These are phyloP conservation scores for Cheumatopsyche charites DNA, from an alignment of 1,140 invertebrate genomes.

Conservation along the genomic window DNA sequence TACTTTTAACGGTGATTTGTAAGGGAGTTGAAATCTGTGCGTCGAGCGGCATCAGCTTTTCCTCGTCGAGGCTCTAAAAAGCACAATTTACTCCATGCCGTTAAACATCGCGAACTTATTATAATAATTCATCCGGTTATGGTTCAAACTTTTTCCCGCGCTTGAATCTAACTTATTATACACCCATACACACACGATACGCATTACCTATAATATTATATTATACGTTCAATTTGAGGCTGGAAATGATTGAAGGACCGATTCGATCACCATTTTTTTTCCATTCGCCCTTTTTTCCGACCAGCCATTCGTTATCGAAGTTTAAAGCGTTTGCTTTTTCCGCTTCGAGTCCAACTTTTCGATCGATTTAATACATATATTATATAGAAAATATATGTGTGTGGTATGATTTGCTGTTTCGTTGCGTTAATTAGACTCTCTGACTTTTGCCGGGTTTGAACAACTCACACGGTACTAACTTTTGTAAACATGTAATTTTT, in stretches of 20 bases:
- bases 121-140: slow-evolving; percentile 24
- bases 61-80: not conserved
- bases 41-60: not conserved
- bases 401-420: too few species aligned
- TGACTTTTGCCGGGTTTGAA: too few species aligned
- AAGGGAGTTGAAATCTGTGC: not conserved
- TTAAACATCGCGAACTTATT: slow-evolving; percentile 21
- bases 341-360: too few species aligned
- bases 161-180: not conserved
- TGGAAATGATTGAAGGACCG: not conserved
- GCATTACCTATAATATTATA: not conserved
- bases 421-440: too few species aligned
- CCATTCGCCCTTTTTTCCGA: not conserved
- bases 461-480: not conserved
- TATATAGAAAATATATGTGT: too few species aligned
- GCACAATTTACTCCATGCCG: slow-evolving; percentile 12
- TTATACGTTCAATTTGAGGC: not conserved
- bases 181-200: not conserved
- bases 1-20: not conserved
- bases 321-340: too few species aligned
- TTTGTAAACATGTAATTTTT: not conserved
- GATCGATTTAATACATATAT: too few species aligned
- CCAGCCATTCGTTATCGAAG: not conserved
- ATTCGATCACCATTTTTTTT: too few species aligned
- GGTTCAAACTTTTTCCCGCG: slow-evolving; percentile 19